Conservation (phyloP, 2,888 invertebrate species). For the Habroteleia sp. region DNA sequence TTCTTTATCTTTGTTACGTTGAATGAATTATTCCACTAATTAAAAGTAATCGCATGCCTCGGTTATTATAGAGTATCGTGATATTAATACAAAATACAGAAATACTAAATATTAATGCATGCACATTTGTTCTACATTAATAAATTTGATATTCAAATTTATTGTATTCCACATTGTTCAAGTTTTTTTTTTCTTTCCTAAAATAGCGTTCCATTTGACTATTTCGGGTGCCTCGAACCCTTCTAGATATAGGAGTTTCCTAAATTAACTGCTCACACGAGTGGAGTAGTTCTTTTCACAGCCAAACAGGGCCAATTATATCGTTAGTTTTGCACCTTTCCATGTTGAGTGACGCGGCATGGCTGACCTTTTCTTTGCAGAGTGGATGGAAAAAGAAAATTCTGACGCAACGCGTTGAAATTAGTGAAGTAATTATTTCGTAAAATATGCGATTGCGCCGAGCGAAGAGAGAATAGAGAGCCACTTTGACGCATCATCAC, state of each 20-base stretch:
- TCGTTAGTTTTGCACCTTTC: slow-evolving; percentile 9
- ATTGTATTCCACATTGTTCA: too few species aligned
- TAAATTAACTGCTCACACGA: slow-evolving; percentile 19
- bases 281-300: slow-evolving; percentile 3
- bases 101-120: too few species aligned
- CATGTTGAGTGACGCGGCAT: slow-evolving; percentile 3
- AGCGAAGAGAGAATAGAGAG: slow-evolving; percentile 19
- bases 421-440: slow-evolving; percentile 40
- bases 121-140: too few species aligned
- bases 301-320: slow-evolving; percentile 1
- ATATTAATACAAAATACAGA: too few species aligned
- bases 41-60: too few species aligned
- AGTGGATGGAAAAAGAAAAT: slow-evolving; percentile 1
- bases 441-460: slow-evolving; percentile 29
- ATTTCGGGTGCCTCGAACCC: too few species aligned
- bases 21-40: too few species aligned
- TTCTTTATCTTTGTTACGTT: too few species aligned
- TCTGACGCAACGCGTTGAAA: not conserved
- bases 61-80: too few species aligned
- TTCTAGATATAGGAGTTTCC: slow-evolving; percentile 15
- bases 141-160: too few species aligned
- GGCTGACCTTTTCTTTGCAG: slow-evolving; percentile 6
- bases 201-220: too few species aligned
- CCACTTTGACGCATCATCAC: slow-evolving; percentile 50
- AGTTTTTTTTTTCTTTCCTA: too few species aligned